Percentiles rank a stretch among this genome's conserved stretches.
phyloP scores from a whole-genome alignment of 2,888 invertebrate genomes.

The Agrotis exclamationis region DNA sequence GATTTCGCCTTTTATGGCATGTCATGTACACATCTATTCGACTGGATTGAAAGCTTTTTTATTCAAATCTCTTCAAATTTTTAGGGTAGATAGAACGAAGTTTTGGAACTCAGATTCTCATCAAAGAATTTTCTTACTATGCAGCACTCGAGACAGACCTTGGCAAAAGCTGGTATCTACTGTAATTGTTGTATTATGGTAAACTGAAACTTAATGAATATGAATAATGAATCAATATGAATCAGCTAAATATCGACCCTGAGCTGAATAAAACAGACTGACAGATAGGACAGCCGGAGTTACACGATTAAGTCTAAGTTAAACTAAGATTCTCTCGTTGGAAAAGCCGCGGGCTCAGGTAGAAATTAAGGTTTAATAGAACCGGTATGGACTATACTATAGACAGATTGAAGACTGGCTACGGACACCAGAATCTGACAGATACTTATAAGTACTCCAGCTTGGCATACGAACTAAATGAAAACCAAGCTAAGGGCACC shows the following conservation, averaged over 20 bases:
- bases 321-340: not conserved
- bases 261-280: constrained; percentile 6
- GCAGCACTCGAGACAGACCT: constrained; percentile 10
- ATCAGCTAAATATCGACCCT: constrained; percentile 4
- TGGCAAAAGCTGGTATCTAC: not conserved
- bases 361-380: not conserved
- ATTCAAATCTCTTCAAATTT: not conserved
- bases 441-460: too few relatives aligned
- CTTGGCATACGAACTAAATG: too few relatives aligned
- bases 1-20: not conserved
- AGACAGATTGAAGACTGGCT: too few relatives aligned
- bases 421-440: too few relatives aligned
- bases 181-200: constrained; percentile 35
- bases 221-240: constrained; percentile 45
- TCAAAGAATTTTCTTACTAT: not conserved
- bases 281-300: not conserved
- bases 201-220: constrained; percentile 36
- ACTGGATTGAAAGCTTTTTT: not conserved
- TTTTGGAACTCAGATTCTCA: constrained; percentile 3
- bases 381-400: too few relatives aligned
- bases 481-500: too few relatives aligned
- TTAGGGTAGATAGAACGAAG: not conserved
- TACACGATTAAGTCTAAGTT: not conserved
- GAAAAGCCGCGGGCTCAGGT: not conserved
- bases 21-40: not conserved